phyloP scores from a whole-genome alignment of 2,797 vertebrate genomes.

The Ispidina lecontei region DNA sequence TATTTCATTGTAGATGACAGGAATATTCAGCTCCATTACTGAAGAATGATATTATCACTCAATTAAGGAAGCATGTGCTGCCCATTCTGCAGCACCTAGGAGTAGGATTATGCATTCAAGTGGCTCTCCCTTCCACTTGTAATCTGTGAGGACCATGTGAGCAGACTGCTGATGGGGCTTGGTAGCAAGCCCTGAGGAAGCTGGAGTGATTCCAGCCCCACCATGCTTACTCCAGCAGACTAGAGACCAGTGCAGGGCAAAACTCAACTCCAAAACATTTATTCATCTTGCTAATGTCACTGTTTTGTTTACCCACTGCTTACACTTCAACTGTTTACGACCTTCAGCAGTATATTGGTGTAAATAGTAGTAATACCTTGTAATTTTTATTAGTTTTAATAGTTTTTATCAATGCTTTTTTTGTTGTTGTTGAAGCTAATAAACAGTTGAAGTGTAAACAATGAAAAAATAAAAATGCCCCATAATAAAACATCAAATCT shows the following conservation, averaged over 20 bases:
- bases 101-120: background rate
- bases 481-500: background rate
- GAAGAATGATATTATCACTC: background rate
- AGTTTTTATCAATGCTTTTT: too few relatives aligned
- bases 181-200: background rate
- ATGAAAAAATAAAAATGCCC: background rate
- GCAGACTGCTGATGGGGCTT: accelerated
- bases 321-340: background rate
- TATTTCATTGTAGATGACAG: background rate
- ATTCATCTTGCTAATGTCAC: accelerated
- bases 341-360: background rate
- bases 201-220: background rate
- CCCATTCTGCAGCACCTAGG: background rate
- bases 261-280: accelerated
- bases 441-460: too few relatives aligned
- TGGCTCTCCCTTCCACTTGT: background rate
- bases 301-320: background rate
- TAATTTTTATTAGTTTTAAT: too few relatives aligned
- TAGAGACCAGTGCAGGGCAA: too few relatives aligned
- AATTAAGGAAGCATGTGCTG: constrained; percentile 6
- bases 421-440: too few relatives aligned
- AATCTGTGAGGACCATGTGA: too few relatives aligned
- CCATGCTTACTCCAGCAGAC: background rate
- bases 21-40: background rate
- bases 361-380: too few relatives aligned